phyloP scores from a whole-genome alignment of 2,888 invertebrate species.

The Caenorhabditis japonica region DNA sequence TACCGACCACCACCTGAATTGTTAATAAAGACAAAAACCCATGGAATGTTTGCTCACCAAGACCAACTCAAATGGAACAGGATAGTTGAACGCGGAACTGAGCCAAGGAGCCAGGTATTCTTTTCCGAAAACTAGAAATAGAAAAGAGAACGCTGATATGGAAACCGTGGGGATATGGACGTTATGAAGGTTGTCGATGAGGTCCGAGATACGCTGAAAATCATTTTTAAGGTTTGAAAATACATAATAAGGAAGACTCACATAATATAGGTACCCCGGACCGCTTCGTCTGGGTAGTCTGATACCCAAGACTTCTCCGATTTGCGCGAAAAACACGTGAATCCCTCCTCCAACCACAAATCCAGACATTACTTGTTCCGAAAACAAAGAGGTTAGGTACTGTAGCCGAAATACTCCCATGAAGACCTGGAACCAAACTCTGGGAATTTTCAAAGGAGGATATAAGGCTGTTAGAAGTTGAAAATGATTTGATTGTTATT shows the following conservation, averaged over 20 bases:
- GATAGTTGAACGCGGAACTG: slow-evolving; percentile 72
- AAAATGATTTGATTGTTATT: slow-evolving; percentile 12
- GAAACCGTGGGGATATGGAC: slow-evolving; percentile 65
- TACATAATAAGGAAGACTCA: slow-evolving; percentile 28
- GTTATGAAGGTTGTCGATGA: slow-evolving; percentile 61
- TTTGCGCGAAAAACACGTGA: slow-evolving; percentile 75
- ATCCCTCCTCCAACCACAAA: slow-evolving; percentile 76
- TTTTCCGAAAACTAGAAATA: slow-evolving; percentile 68
- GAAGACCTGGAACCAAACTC: slow-evolving; percentile 69
- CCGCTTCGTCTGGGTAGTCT: slow-evolving; percentile 69
- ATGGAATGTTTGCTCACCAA: slow-evolving; percentile 57
- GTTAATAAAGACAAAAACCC: slow-evolving; percentile 34
- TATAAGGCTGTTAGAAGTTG: background rate
- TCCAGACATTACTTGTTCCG: slow-evolving; percentile 75
- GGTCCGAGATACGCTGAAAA: slow-evolving; percentile 67
- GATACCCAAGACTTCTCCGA: slow-evolving; percentile 72
- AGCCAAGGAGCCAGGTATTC: slow-evolving; percentile 74
- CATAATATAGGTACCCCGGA: slow-evolving; percentile 73
- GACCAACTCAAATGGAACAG: slow-evolving; percentile 74
- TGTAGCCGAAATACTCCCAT: slow-evolving; percentile 74
- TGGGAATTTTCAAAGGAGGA: too few species aligned
- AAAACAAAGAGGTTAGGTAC: slow-evolving; percentile 73
- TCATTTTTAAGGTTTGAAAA: background rate
- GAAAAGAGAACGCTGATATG: slow-evolving; percentile 70
- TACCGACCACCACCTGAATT: slow-evolving; percentile 71